phyloP scores from a whole-genome alignment of 2,888 invertebrate species.

The Ptychoptera albimana region DNA sequence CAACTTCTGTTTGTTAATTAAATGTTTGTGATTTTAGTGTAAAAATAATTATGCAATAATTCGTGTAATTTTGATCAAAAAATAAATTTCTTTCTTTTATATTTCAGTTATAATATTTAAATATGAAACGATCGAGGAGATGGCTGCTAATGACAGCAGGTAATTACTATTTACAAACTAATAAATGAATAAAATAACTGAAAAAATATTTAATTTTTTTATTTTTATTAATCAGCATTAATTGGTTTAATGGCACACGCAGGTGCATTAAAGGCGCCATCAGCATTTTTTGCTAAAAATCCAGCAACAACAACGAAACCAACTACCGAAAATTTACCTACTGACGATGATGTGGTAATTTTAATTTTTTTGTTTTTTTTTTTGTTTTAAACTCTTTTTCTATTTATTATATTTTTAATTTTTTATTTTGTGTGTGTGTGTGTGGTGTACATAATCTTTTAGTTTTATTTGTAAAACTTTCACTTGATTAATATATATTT shows the following conservation, averaged over 20 bases:
- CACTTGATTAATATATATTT: too few relatives aligned
- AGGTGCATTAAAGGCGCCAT: constrained; percentile 38
- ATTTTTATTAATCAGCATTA: constrained; percentile 23
- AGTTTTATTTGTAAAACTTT: too few relatives aligned
- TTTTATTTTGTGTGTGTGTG: background rate
- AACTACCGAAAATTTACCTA: constrained; percentile 20
- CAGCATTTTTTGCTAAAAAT: constrained; percentile 40
- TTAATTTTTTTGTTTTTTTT: constrained; percentile 2
- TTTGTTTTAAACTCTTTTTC: background rate
- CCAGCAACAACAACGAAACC: constrained; percentile 20
- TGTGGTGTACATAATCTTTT: background rate
- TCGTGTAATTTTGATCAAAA: too few relatives aligned
- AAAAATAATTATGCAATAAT: too few relatives aligned
- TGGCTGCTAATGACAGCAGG: background rate
- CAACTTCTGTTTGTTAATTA: background rate
- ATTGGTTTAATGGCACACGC: constrained; percentile 36
- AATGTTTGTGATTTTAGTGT: background rate
- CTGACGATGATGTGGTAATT: constrained; percentile 1
- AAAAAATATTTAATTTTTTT: constrained; percentile 5
- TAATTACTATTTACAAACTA: too few relatives aligned
- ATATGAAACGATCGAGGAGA: background rate
- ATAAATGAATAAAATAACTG: constrained; percentile 3
- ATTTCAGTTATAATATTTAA: background rate
- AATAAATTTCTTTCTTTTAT: background rate
- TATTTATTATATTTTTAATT: background rate